These are phyloP conservation scores for Gastracanthus pulcherrimus DNA, from an alignment of 2,888 invertebrate genomes.

Conservation along the genomic window DNA sequence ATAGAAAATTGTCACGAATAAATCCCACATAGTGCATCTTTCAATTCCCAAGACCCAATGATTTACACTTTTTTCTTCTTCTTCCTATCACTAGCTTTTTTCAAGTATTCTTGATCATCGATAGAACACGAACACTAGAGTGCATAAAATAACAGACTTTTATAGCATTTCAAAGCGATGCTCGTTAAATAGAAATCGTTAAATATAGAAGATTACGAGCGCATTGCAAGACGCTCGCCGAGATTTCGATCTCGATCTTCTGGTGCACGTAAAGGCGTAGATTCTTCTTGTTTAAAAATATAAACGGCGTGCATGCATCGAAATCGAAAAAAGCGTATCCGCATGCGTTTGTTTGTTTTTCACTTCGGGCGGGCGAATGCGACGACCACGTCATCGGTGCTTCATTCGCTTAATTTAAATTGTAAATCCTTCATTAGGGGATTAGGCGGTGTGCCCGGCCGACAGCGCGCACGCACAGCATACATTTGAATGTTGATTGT, in stretches of 20 bases:
- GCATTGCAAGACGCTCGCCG: background rate
- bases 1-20: background rate
- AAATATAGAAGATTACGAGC: background rate
- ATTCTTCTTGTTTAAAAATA: background rate
- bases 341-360: background rate
- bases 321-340: background rate
- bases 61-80: background rate
- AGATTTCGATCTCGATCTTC: background rate
- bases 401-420: conserved; percentile 30
- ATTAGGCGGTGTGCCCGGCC: background rate
- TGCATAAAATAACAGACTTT: background rate
- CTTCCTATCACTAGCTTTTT: background rate
- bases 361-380: background rate
- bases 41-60: background rate
- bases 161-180: background rate
- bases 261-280: background rate
- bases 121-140: background rate
- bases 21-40: background rate
- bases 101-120: background rate
- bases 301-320: background rate
- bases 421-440: conserved; percentile 45
- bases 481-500: conserved; percentile 7
- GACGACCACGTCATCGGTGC: background rate
- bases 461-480: background rate
- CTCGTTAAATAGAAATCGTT: background rate